Percentiles rank a stretch among this genome's conserved stretches.
Conservation (phyloP, 2,797 vertebrate genomes). For the Hydrocynus forskahlii region DNA sequence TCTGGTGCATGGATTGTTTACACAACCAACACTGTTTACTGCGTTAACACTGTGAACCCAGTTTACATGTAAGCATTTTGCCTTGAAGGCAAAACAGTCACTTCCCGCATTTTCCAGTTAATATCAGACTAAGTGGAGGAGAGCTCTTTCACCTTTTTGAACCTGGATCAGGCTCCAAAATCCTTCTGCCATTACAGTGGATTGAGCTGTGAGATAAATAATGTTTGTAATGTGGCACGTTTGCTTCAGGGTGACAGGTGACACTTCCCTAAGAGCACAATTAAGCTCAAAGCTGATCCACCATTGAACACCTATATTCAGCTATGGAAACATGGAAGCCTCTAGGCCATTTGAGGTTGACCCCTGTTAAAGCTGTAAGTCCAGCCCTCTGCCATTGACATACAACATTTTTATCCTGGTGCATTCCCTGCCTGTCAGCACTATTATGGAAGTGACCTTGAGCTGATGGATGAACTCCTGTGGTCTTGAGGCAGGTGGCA, state of each 20-base stretch:
- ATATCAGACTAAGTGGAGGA: slow-evolving; percentile 6
- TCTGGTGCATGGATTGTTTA: slow-evolving; percentile 66
- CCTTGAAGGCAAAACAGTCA: slow-evolving; percentile 56
- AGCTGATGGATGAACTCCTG: slow-evolving; percentile 9
- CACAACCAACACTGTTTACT: slow-evolving; percentile 69
- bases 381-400: slow-evolving; percentile 36
- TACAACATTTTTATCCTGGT: slow-evolving; percentile 60
- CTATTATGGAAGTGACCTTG: slow-evolving; percentile 59
- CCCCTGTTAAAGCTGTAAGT: slow-evolving; percentile 13
- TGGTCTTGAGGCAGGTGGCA: neutral
- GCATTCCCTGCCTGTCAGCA: slow-evolving; percentile 58
- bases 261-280: neutral
- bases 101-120: slow-evolving; percentile 31
- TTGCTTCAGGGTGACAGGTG: slow-evolving; percentile 6
- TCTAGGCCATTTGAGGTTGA: slow-evolving; percentile 18
- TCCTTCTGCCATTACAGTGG: slow-evolving; percentile 44
- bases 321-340: neutral
- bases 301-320: neutral
- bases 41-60: slow-evolving; percentile 32
- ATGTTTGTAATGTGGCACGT: slow-evolving; percentile 49
- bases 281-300: slow-evolving; percentile 1
- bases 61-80: slow-evolving; percentile 69
- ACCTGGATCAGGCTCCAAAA: slow-evolving; percentile 52
- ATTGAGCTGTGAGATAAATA: slow-evolving; percentile 49
- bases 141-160: neutral